Evolutionary conservation across 92 coral and sea anemone species (phyloP).

Genomic region (Pocillopora grandis): DNA sequence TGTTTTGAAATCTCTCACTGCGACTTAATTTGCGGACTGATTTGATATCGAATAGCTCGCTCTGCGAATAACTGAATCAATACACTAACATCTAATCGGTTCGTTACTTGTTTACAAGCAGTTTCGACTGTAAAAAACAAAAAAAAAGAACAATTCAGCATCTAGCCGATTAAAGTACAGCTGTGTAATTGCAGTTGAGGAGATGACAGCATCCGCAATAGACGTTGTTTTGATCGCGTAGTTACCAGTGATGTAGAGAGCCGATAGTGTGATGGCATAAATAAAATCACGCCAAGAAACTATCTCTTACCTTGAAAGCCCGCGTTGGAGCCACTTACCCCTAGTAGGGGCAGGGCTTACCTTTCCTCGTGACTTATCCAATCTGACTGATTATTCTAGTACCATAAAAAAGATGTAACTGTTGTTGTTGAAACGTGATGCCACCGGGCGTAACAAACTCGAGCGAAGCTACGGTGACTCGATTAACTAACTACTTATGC

Average conservation of each 20-base stretch:
- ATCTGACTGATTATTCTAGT: slow-evolving; percentile 21
- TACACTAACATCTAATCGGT: background rate
- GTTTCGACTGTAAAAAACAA: background rate
- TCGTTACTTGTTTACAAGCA: background rate
- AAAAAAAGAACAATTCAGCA: background rate
- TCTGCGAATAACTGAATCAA: background rate
- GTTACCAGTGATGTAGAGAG: too few relatives aligned
- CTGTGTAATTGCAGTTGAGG: background rate
- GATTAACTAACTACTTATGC: too few relatives aligned
- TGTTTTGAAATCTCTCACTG: background rate
- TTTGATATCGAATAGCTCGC: background rate
- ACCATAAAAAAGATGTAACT: background rate
- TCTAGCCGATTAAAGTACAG: background rate
- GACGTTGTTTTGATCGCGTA: background rate
- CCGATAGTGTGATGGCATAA: slow-evolving; percentile 3
- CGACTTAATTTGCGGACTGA: too few relatives aligned
- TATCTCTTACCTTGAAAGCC: slow-evolving; percentile 58
- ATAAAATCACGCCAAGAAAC: too few relatives aligned
- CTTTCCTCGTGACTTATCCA: slow-evolving; percentile 47
- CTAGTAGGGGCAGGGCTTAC: slow-evolving; percentile 39
- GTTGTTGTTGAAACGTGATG: background rate
- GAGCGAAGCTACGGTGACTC: too few relatives aligned
- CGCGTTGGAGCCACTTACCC: slow-evolving; percentile 69
- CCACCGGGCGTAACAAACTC: too few relatives aligned
- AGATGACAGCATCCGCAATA: background rate